Conservation (phyloP, 2,888 invertebrate species). For the Alentia gelatinosa region DNA sequence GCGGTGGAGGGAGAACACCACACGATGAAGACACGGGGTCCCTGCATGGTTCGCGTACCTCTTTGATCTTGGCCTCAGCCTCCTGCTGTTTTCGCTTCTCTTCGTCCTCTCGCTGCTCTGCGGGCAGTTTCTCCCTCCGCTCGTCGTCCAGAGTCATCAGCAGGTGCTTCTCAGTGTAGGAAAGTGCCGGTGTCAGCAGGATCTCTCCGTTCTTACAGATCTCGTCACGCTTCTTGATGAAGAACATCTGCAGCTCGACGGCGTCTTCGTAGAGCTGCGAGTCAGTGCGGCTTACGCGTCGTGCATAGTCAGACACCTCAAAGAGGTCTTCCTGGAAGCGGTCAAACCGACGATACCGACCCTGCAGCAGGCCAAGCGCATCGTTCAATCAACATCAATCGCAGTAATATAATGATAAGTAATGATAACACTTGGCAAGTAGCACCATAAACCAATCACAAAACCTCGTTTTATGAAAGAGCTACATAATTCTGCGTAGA, state of each 20-base stretch:
- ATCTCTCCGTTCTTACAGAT: constrained; percentile 90
- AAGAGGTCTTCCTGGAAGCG: constrained; percentile 98
- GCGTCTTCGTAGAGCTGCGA: constrained; percentile 96
- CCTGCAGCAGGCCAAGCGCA: too few species aligned
- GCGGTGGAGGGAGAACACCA: too few species aligned
- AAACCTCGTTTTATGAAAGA: too few species aligned
- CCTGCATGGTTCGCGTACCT: too few species aligned
- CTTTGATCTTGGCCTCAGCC: constrained; percentile 42
- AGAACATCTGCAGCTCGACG: constrained; percentile 94
- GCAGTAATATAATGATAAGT: too few species aligned
- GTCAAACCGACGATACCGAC: constrained; percentile 95
- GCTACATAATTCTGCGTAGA: too few species aligned
- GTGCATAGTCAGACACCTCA: constrained; percentile 92
- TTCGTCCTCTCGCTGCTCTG: constrained; percentile 78
- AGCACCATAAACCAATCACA: too few species aligned
- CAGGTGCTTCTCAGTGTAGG: constrained; percentile 89
- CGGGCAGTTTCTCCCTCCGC: constrained; percentile 85
- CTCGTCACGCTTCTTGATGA: constrained; percentile 86
- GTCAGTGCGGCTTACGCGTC: constrained; percentile 93
- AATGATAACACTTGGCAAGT: too few species aligned
- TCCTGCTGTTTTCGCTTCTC: constrained; percentile 71
- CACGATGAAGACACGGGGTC: too few species aligned
- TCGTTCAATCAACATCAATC: too few species aligned
- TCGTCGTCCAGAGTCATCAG: constrained; percentile 73
- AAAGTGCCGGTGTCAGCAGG: constrained; percentile 92